phyloP scores from a whole-genome alignment of 2,797 vertebrate species.

The Astyanax mexicanus region DNA sequence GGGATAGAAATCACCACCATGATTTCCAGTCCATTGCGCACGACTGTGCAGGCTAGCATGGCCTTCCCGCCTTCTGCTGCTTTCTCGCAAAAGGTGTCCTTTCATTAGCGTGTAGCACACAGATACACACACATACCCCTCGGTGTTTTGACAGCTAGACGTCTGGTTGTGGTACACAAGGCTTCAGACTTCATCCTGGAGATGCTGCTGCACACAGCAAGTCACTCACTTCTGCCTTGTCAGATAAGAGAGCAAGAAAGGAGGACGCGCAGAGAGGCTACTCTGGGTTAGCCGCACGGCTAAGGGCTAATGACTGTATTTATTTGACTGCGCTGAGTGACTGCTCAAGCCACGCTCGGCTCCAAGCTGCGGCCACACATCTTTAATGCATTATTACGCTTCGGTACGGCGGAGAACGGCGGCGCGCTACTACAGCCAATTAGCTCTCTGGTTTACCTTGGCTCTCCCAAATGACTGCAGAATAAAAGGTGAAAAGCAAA shows the following conservation, averaged over 20 bases:
- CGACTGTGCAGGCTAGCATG: conserved; percentile 34
- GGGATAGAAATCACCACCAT: conserved; percentile 6
- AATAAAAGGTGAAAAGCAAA: conserved; percentile 60
- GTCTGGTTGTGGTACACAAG: conserved; percentile 51
- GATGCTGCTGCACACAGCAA: conserved; percentile 31
- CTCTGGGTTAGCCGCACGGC: conserved; percentile 35
- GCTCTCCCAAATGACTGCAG: conserved; percentile 50
- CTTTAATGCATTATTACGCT: conserved; percentile 56
- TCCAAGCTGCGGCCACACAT: conserved; percentile 41
- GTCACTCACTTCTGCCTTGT: conserved; percentile 27
- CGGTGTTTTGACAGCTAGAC: conserved; percentile 49
- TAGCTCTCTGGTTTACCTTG: conserved; percentile 62
- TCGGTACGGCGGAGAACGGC: conserved; percentile 49
- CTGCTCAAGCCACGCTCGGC: conserved; percentile 38
- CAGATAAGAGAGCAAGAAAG: conserved; percentile 1
- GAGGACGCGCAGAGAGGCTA: conserved; percentile 30
- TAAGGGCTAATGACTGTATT: conserved; percentile 50
- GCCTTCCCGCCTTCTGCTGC: conserved; percentile 19
- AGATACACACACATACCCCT: conserved; percentile 37
- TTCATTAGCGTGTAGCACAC: conserved; percentile 49
- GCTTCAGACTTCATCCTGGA: conserved; percentile 46
- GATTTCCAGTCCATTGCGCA: conserved; percentile 51
- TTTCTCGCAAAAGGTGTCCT: conserved; percentile 24
- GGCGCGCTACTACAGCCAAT: conserved; percentile 52
- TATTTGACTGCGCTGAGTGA: conserved; percentile 40